Percentiles rank a stretch among this genome's conserved stretches.
phyloP scores from a whole-genome alignment of 2,113 vertebrate genomes.

The Cynocephalus volans region DNA sequence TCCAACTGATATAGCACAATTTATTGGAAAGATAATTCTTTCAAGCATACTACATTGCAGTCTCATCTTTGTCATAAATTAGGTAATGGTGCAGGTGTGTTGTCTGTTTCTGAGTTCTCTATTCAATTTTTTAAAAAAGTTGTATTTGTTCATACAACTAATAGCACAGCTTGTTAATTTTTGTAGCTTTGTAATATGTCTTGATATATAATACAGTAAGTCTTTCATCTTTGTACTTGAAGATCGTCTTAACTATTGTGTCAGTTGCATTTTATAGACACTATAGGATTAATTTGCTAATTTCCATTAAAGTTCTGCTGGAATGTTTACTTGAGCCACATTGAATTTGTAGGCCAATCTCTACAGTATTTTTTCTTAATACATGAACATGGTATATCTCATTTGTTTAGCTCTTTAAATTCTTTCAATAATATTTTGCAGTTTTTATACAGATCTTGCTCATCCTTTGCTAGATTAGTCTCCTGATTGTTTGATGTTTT shows the following conservation, averaged over 20 bases:
- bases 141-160: not conserved
- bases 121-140: not conserved
- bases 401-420: not conserved
- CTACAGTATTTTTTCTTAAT: not conserved
- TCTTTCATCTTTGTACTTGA: not conserved
- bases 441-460: not conserved
- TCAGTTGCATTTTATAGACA: not conserved
- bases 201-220: not conserved
- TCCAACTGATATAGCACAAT: not conserved
- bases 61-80: not conserved
- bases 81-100: not conserved
- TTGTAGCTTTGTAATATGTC: not conserved
- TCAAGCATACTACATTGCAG: accelerated
- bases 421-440: not conserved
- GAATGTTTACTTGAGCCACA: not conserved
- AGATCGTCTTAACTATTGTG: not conserved
- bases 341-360: not conserved
- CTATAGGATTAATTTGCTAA: not conserved
- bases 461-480: not conserved
- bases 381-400: not conserved
- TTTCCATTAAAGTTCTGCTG: not conserved
- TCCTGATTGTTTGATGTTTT: not conserved
- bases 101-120: not conserved
- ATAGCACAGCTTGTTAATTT: not conserved
- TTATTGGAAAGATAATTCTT: not conserved